Percentiles rank a stretch among this genome's conserved stretches.
Conservation (phyloP, 2,888 invertebrate species). For the Pseudeuparius sepicola region DNA sequence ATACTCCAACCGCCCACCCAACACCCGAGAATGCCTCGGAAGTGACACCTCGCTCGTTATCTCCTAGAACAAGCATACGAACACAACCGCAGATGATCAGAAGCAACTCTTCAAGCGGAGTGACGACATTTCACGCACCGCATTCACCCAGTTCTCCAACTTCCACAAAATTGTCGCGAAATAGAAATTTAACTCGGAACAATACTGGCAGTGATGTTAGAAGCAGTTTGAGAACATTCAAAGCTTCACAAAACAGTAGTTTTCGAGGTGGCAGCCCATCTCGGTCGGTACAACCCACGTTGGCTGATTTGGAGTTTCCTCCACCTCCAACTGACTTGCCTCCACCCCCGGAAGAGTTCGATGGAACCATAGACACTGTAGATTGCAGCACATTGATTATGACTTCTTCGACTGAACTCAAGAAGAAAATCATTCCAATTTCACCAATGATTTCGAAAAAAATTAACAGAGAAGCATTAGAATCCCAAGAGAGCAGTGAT, state of each 20-base stretch:
- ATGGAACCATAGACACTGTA: constrained; percentile 28
- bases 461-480: constrained; percentile 29
- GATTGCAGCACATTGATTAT: constrained; percentile 30
- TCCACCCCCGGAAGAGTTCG: constrained; percentile 63
- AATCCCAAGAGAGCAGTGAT: constrained; percentile 34
- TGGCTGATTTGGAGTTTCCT: constrained; percentile 80
- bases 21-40: constrained; percentile 34
- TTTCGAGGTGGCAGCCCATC: constrained; percentile 54
- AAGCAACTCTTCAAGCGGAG: constrained; percentile 80
- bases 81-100: constrained; percentile 77
- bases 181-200: constrained; percentile 38
- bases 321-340: constrained; percentile 74
- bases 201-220: constrained; percentile 39
- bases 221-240: constrained; percentile 39
- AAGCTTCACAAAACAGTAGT: constrained; percentile 29
- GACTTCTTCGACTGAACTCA: constrained; percentile 33
- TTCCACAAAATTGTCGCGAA: constrained; percentile 48
- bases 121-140: constrained; percentile 49
- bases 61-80: constrained; percentile 54
- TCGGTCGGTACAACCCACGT: constrained; percentile 57
- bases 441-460: constrained; percentile 33
- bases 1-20: constrained; percentile 26
- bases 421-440: constrained; percentile 35
- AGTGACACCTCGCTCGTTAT: constrained; percentile 46
- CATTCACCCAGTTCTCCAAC: constrained; percentile 51